A percentile compares a stretch with the other conserved stretches of the same genome.
Evolutionary conservation across 2,113 vertebrate species (phyloP).

Genomic region (Ictidomys tridecemlineatus): DNA sequence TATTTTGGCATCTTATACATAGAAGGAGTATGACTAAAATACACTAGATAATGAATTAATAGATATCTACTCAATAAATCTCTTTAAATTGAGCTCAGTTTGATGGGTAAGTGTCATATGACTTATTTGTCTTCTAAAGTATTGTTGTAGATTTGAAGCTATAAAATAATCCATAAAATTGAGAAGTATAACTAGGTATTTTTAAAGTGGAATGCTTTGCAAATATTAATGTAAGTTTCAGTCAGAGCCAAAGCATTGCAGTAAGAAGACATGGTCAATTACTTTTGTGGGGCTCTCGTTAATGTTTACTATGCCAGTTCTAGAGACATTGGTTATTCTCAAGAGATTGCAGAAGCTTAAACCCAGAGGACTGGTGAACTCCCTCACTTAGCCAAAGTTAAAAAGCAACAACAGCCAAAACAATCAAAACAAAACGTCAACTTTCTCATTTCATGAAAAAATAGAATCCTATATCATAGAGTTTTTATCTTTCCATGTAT

Average conservation of each 20-base stretch:
- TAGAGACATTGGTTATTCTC: neutral
- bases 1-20: no score
- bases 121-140: neutral
- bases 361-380: neutral
- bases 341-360: neutral
- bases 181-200: neutral
- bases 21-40: neutral
- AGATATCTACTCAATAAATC: neutral
- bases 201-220: neutral
- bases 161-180: constrained; percentile 10
- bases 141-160: neutral
- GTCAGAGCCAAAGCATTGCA: neutral
- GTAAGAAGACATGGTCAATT: neutral
- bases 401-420: neutral
- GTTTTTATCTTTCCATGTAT: neutral
- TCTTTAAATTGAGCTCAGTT: constrained; percentile 10
- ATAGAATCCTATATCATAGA: neutral
- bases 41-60: neutral
- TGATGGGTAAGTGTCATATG: neutral
- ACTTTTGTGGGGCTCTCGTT: neutral
- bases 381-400: neutral
- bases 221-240: neutral
- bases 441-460: constrained; percentile 2
- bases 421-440: neutral
- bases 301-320: neutral